Percentiles rank a stretch among this genome's conserved stretches.
Evolutionary conservation across 2,888 invertebrate genomes (phyloP).

Genomic region (Masnerella sp.): DNA sequence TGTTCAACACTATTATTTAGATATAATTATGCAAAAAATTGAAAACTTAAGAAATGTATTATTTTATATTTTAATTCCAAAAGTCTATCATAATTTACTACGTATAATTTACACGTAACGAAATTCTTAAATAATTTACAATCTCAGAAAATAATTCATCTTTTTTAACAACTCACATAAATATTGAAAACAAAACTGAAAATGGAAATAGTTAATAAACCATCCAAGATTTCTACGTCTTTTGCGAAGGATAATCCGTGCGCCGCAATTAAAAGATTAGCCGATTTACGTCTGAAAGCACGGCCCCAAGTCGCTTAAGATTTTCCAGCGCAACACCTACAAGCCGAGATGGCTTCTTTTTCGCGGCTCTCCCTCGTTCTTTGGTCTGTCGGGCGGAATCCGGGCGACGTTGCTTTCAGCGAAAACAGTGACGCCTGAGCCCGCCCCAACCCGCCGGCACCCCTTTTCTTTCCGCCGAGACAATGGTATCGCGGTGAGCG

Average conservation of each 20-base stretch:
- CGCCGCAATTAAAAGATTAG: slow-evolving; percentile 59
- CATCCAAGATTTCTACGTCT: too few species aligned
- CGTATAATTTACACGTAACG: too few species aligned
- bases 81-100: too few species aligned
- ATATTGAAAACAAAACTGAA: too few species aligned
- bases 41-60: too few species aligned
- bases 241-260: slow-evolving; percentile 47
- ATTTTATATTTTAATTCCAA: too few species aligned
- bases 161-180: too few species aligned
- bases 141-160: too few species aligned
- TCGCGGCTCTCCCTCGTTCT: slow-evolving; percentile 32
- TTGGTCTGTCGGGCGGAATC: slow-evolving; percentile 47
- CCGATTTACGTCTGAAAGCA: slow-evolving; percentile 25
- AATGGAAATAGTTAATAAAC: too few species aligned
- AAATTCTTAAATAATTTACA: too few species aligned
- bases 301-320: slow-evolving; percentile 59
- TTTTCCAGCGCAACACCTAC: slow-evolving; percentile 65
- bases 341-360: slow-evolving; percentile 35
- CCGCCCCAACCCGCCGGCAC: slow-evolving; percentile 72
- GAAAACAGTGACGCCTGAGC: slow-evolving; percentile 65
- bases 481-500: slow-evolving; percentile 76
- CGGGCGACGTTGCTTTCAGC: slow-evolving; percentile 68
- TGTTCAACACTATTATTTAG: too few species aligned
- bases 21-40: too few species aligned
- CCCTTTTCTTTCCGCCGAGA: slow-evolving; percentile 74